Evolutionary conservation across 92 coral and sea anemone genomes (phyloP).

Genomic region (Palythoa grandis): DNA sequence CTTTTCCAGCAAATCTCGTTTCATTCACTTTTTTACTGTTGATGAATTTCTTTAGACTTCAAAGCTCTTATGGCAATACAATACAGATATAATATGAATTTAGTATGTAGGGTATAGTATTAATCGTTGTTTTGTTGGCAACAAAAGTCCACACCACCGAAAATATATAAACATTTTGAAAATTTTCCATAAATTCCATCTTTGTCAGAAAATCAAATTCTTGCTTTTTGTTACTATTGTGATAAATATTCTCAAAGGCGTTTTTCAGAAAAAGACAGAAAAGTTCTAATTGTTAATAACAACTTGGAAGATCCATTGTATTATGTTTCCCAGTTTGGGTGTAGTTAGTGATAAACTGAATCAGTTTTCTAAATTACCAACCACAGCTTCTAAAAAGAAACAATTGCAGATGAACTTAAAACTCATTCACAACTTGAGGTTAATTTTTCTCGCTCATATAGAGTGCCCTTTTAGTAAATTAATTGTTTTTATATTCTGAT

Average conservation of each 20-base stretch:
- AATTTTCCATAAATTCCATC: not conserved
- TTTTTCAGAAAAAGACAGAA: not conserved
- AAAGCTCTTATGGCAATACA: not conserved
- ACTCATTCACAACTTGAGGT: not conserved
- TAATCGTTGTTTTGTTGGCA: not conserved
- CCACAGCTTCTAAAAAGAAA: not conserved
- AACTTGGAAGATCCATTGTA: not conserved
- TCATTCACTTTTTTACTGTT: not conserved
- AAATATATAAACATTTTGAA: not conserved
- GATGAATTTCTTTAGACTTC: slow-evolving; percentile 6
- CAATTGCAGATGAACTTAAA: not conserved
- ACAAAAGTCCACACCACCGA: not conserved
- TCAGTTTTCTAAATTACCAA: not conserved
- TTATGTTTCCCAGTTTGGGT: not conserved
- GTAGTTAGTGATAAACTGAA: slow-evolving; percentile 8
- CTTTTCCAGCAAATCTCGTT: not conserved
- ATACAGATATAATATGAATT: not conserved
- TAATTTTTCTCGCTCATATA: not conserved
- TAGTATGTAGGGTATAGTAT: not conserved
- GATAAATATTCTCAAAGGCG: not conserved
- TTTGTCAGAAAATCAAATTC: not conserved
- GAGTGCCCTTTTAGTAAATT: not conserved
- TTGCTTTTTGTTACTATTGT: not conserved
- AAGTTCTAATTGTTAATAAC: not conserved
- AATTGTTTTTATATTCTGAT: not conserved